Base-by-base conservation (phyloP, 2,113 vertebrate genomes). In the Tenebrosternarchus preto region DNA sequence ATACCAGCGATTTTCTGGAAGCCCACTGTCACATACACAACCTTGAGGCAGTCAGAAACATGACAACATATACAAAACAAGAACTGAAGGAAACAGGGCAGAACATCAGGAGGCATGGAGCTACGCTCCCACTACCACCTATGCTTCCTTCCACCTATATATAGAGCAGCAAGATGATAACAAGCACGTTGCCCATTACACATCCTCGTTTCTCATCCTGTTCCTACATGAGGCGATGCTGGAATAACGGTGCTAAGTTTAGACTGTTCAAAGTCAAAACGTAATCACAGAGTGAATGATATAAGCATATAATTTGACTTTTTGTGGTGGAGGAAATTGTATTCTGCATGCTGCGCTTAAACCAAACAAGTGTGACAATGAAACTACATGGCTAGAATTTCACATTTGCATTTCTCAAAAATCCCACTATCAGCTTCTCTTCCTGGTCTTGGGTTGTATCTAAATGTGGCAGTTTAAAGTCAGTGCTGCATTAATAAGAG, bases 231-330 rank as follows among this genome's bases (percentile, higher is more conserved):
- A 46, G 50, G 39, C 56, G 27, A 33, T 57, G 78, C 60, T 61
- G 64, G 70, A 39, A 73, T 25, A 66, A 12, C 60, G 22, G 36
- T 27, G 46, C 78, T 73, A 74, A 80, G 71, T 80, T 80, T 74
- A 74, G 78, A 27, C 78, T 57, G 60, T 6, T 27, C 50, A 29
- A 27, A 67, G 70, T 19, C 12, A 9, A 59, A 29, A 24, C 31
- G n/a, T 80, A 80, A 84, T 66, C 36, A 80, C 73, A 68, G 55
- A 84, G 79, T 39, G 36, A 64, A 69, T 31, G 33, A 72, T 68
- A 78, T 31, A 66, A 64, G 73, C 63, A 36, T 85, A 39, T 67
- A 82, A 85, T 72, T 82, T 82, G 1, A 61, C 72, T 76, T 78
- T 19, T 70, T 85, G 76, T 76, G 80, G 59, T 64, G 55, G 25